Percentiles rank a stretch among this genome's conserved stretches.
phyloP scores from a whole-genome alignment of 2,797 vertebrate species.

The Aulostomus chinensis region DNA sequence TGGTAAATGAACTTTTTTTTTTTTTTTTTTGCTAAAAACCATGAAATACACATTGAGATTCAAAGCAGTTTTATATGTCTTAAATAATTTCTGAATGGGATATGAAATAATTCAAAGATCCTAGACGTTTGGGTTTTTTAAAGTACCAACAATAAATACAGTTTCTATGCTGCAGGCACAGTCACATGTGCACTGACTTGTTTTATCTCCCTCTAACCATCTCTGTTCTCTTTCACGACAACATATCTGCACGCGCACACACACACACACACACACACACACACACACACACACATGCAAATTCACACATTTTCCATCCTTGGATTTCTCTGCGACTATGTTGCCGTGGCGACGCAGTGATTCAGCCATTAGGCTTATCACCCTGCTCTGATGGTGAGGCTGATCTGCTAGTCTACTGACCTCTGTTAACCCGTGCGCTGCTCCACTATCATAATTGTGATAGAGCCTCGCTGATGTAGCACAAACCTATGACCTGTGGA shows the following conservation, averaged over 20 bases:
- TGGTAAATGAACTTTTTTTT: no score
- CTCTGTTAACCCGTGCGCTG: constrained; percentile 23
- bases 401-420: constrained; percentile 42
- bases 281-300: not conserved
- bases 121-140: no score
- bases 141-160: no score
- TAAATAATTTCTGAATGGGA: no score
- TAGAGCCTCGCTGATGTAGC: not conserved
- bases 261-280: constrained; percentile 3
- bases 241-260: not conserved
- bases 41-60: no score
- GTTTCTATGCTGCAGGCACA: no score
- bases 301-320: constrained; percentile 28
- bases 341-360: constrained; percentile 60
- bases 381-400: constrained; percentile 37
- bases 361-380: constrained; percentile 47
- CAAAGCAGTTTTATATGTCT: no score
- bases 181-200: no score
- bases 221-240: no score
- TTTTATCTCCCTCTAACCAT: no score
- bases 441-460: not conserved
- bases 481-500: not conserved
- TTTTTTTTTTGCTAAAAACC: no score
- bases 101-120: no score
- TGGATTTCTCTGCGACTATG: constrained; percentile 40